Conservation (phyloP, 2,113 vertebrate species). For the Macroglossus sobrinus region DNA sequence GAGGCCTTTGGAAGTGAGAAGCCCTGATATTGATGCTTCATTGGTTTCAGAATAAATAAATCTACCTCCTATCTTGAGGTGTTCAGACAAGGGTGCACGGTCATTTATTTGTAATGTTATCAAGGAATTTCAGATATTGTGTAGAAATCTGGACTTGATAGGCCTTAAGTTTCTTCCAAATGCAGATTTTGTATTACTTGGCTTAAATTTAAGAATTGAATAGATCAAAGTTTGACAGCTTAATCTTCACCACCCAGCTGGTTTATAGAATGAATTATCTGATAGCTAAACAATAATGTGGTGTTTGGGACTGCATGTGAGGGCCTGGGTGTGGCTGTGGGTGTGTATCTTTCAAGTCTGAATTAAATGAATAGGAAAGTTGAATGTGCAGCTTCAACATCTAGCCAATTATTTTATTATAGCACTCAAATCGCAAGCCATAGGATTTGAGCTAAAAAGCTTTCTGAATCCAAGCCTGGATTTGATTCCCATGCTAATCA, state of each 20-base stretch:
- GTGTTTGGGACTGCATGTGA: neutral
- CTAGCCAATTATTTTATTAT: neutral
- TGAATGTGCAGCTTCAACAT: neutral
- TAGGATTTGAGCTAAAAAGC: neutral
- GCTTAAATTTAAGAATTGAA: neutral
- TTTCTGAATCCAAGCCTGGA: neutral
- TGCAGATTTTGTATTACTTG: neutral
- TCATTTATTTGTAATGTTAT: neutral
- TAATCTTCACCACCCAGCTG: neutral
- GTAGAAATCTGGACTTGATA: neutral
- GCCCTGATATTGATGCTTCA: neutral
- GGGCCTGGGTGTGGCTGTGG: neutral
- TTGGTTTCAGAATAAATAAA: neutral
- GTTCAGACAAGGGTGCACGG: neutral
- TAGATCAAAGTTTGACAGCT: neutral
- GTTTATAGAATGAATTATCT: neutral
- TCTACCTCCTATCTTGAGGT: neutral
- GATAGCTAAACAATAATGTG: neutral
- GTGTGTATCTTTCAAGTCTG: neutral
- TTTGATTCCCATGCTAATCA: neutral
- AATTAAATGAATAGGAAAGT: neutral
- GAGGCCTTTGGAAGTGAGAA: neutral
- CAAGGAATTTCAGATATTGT: neutral
- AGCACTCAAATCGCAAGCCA: neutral
- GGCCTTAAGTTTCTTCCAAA: neutral